Percentiles rank a stretch among this genome's conserved stretches.
These are phyloP conservation scores for Knipowitschia caucasica DNA, from an alignment of 2,797 vertebrate genomes.

Conservation along the genomic window DNA sequence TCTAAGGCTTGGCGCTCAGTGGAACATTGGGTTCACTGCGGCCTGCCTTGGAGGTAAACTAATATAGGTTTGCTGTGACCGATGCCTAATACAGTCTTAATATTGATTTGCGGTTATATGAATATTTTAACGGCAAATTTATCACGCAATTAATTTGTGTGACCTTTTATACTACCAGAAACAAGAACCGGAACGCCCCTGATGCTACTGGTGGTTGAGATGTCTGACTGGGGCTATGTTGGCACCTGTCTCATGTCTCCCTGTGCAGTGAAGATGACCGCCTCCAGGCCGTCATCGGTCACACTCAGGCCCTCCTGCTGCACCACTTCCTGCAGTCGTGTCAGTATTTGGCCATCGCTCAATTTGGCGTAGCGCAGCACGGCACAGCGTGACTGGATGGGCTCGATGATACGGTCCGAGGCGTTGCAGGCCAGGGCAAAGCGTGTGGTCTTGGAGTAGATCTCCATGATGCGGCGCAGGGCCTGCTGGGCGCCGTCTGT, in stretches of 20 bases:
- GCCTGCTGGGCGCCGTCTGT: constrained; percentile 98
- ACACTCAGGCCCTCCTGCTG: constrained; percentile 81
- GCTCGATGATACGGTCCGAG: constrained; percentile 97
- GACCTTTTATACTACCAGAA: too few species aligned
- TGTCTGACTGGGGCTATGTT: neutral
- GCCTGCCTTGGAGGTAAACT: too few species aligned
- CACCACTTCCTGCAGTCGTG: constrained; percentile 85
- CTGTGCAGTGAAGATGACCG: constrained; percentile 95
- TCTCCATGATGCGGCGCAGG: constrained; percentile 95
- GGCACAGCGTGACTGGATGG: constrained; percentile 95
- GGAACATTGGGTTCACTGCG: too few species aligned
- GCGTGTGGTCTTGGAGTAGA: constrained; percentile 96
- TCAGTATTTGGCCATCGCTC: constrained; percentile 87
- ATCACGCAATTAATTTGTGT: too few species aligned
- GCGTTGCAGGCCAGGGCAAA: constrained; percentile 96
- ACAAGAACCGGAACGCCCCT: too few species aligned
- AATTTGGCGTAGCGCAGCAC: constrained; percentile 94
- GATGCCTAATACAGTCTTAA: too few species aligned
- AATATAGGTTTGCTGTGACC: too few species aligned
- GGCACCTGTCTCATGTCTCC: constrained; percentile 99
- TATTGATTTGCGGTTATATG: too few species aligned
- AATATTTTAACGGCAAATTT: too few species aligned
- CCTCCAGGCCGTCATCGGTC: constrained; percentile 92
- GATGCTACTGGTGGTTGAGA: too few species aligned
- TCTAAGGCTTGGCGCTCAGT: too few species aligned